Conservation (phyloP, 2,888 invertebrate species). For the Trilocha varians region DNA sequence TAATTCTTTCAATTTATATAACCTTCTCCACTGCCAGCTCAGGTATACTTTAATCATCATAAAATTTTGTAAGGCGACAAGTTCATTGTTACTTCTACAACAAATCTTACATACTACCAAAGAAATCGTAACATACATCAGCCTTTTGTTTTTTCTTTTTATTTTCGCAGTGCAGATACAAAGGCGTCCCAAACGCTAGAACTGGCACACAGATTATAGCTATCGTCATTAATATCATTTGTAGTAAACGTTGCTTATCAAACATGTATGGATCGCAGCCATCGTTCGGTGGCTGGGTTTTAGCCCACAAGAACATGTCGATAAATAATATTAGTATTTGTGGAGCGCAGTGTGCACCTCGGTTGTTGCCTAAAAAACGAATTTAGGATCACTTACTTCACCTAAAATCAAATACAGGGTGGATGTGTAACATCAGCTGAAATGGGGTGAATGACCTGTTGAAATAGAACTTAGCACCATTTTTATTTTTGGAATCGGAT, state of each 20-base stretch:
- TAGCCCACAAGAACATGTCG: conserved; percentile 78
- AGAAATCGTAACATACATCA: conserved; percentile 16
- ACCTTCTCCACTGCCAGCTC: too few relatives aligned
- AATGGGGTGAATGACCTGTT: too few relatives aligned
- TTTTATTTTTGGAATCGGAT: too few relatives aligned
- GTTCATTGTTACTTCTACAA: neutral
- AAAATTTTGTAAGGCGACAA: too few relatives aligned
- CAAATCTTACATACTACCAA: neutral
- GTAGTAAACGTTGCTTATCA: conserved; percentile 61
- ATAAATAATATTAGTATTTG: conserved; percentile 84
- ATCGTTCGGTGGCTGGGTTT: conserved; percentile 24
- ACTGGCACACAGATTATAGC: conserved; percentile 79
- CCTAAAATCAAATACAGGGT: too few relatives aligned
- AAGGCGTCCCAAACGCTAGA: conserved; percentile 82
- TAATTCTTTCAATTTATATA: too few relatives aligned
- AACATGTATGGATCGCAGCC: conserved; percentile 75
- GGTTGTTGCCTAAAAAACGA: conserved; percentile 21
- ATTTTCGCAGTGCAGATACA: conserved; percentile 47
- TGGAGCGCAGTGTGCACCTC: conserved; percentile 76
- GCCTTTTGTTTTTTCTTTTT: conserved; percentile 19
- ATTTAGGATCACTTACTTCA: too few relatives aligned
- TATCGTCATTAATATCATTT: conserved; percentile 71
- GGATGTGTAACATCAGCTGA: too few relatives aligned
- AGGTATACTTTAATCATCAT: too few relatives aligned
- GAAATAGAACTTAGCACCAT: too few relatives aligned